These are phyloP conservation scores for Eupithecia vulgata DNA, from an alignment of 2,888 invertebrate genomes.

Conservation along the genomic window DNA sequence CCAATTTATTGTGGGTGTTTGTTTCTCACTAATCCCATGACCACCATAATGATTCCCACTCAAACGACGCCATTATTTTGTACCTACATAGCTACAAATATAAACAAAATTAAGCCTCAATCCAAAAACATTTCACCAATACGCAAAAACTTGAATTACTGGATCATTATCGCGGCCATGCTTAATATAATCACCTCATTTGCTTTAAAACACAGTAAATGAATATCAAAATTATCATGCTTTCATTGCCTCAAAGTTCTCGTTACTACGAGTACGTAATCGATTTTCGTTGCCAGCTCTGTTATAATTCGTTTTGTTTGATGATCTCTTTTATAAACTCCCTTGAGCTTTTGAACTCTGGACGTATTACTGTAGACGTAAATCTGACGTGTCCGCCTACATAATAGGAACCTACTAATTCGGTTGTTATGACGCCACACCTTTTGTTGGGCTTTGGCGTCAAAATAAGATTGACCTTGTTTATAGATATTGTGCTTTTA, in stretches of 20 bases:
- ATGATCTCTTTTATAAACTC: slow-evolving; percentile 30
- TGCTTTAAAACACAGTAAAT: slow-evolving; percentile 22
- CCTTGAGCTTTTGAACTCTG: slow-evolving; percentile 11
- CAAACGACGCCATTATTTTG: not conserved
- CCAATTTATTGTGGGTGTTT: not conserved
- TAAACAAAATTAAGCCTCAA: not conserved
- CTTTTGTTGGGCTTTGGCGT: not conserved
- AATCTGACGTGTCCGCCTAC: not conserved
- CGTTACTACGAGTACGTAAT: slow-evolving; percentile 41
- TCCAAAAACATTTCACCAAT: not conserved
- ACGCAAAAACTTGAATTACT: slow-evolving; percentile 8
- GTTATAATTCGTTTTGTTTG: slow-evolving; percentile 40
- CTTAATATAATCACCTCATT: slow-evolving; percentile 23
- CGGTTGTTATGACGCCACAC: not conserved
- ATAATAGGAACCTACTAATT: not conserved
- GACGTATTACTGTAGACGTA: not conserved
- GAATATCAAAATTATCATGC: slow-evolving; percentile 26
- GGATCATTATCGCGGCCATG: slow-evolving; percentile 4
- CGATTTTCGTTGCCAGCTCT: slow-evolving; percentile 37
- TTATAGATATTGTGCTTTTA: not conserved
- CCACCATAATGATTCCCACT: not conserved
- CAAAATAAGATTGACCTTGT: not conserved
- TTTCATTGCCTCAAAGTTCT: slow-evolving; percentile 35
- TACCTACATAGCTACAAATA: not conserved
- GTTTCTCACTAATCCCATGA: not conserved